Base-by-base conservation (phyloP, 2,797 vertebrate species). In the Salarias fasciatus region DNA sequence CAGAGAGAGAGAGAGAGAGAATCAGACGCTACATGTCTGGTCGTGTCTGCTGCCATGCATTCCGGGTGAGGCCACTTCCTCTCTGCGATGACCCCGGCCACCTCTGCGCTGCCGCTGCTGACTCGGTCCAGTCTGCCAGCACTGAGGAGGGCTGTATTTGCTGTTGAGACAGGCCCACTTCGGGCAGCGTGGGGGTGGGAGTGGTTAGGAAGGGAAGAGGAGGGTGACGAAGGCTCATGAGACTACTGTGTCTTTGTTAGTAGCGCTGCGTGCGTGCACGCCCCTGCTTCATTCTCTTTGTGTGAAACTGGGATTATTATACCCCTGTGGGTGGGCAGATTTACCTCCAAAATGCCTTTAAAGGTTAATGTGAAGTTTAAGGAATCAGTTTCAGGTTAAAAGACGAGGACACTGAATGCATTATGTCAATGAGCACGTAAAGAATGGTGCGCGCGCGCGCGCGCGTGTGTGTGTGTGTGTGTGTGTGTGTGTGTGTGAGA, bases 41-140 rank as follows among this genome's bases (percentile, higher is more conserved):
- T 89, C 87, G 51, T 79, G 89, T 81, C 88, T 82, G 64, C 69
- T 77, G 82, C 79, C 79, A 73, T 77, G 79, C 89, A 86, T 87
- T 89, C 84, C 73, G 80, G 85, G 84, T 75, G 82, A 90, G 81
- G 84, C 84, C 72, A 79, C 80, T 90, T 91, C 90, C 89, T 89
- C 66, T 53, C 3, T 24, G 65, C 11, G 53, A 65, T 87, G 89
- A 90, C 90, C 89, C 75, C 59, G 43, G 70, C 69, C 71, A 85
- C 82, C 85, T 83, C 80, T 67, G 43, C 9, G 44, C 76, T 56
- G 45, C 76, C 56, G 45, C 77, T 63, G 80, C 76, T 51, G 57
- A 79, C 66, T 82, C 75, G 80, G 72, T 72, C 69, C 51, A 50
- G 48, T 59, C 77, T 76, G 53, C 60, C 67, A 59, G 73, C 57